Conservation (phyloP, 2,797 vertebrate species). For the Cuniculus paca region DNA sequence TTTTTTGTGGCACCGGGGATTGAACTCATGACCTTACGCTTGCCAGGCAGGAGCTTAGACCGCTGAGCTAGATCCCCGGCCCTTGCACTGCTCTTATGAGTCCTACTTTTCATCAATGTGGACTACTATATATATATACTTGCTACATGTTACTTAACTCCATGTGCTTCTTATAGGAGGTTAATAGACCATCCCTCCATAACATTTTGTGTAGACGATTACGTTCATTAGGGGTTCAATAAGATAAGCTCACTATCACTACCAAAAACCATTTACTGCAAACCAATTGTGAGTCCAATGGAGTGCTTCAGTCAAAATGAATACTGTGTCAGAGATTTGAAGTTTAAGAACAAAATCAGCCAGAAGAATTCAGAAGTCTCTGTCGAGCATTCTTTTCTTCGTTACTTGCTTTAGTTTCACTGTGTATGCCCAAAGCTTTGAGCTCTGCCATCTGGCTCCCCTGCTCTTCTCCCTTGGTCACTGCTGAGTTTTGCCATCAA, state of each 20-base stretch:
- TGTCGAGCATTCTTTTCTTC: conserved; percentile 89
- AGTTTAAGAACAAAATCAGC: conserved; percentile 73
- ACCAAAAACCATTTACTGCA: neutral
- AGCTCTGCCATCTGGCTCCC: conserved; percentile 85
- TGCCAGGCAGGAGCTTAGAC: no score
- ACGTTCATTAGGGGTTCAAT: neutral
- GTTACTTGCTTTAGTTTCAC: neutral
- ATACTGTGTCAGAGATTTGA: neutral
- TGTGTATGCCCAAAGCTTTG: conserved; percentile 84
- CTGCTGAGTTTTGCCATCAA: conserved; percentile 89
- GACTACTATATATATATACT: rapidly evolving
- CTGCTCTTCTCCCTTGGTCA: conserved; percentile 58
- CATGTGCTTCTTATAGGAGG: neutral
- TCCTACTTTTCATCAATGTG: neutral
- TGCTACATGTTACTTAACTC: neutral
- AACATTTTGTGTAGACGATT: neutral
- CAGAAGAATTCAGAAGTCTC: conserved; percentile 89
- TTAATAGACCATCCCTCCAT: neutral
- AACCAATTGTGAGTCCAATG: neutral
- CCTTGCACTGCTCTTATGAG: neutral
- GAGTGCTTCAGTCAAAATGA: neutral
- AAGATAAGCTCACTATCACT: neutral
- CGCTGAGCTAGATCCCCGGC: no score
- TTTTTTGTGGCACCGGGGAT: no score
- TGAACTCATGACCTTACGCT: no score